A percentile compares a stretch with the other conserved stretches of the same genome.
phyloP scores from a whole-genome alignment of 2,888 invertebrate genomes.

The Antheraea yamamai region DNA sequence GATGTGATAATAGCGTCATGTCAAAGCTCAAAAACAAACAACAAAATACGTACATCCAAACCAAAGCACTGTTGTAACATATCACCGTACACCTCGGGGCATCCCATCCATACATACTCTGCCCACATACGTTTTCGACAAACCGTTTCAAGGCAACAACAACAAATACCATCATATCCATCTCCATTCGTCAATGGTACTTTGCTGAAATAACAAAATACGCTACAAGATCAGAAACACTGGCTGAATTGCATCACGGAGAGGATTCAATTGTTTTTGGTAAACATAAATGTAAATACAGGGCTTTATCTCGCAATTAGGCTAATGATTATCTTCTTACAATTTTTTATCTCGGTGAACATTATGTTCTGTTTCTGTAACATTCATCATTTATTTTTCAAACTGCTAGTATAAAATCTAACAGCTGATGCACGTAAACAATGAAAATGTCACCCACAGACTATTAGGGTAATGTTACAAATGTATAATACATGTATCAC shows the following conservation, averaged over 20 bases:
- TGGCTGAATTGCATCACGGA: too few species aligned
- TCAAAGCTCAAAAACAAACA: not conserved
- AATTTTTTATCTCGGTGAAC: not conserved
- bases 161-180: slow-evolving; percentile 25
- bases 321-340: not conserved
- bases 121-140: slow-evolving; percentile 35
- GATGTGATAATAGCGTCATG: not conserved
- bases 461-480: too few species aligned
- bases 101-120: slow-evolving; percentile 34
- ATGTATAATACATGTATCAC: too few species aligned
- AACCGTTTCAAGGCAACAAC: slow-evolving; percentile 37
- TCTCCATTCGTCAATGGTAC: not conserved
- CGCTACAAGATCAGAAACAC: too few species aligned
- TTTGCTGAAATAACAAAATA: not conserved
- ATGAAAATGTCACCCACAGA: too few species aligned
- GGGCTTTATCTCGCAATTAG: not conserved
- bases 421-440: too few species aligned
- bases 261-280: not conserved
- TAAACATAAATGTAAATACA: not conserved
- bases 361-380: not conserved
- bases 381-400: not conserved
- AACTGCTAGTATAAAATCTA: too few species aligned
- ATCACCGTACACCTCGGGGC: slow-evolving; percentile 36
- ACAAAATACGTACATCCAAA: slow-evolving; percentile 33
- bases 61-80: slow-evolving; percentile 42